Percentiles rank a stretch among this genome's conserved stretches.
phyloP scores from a whole-genome alignment of 2,797 vertebrate species.

The Eutrigla gurnardus region DNA sequence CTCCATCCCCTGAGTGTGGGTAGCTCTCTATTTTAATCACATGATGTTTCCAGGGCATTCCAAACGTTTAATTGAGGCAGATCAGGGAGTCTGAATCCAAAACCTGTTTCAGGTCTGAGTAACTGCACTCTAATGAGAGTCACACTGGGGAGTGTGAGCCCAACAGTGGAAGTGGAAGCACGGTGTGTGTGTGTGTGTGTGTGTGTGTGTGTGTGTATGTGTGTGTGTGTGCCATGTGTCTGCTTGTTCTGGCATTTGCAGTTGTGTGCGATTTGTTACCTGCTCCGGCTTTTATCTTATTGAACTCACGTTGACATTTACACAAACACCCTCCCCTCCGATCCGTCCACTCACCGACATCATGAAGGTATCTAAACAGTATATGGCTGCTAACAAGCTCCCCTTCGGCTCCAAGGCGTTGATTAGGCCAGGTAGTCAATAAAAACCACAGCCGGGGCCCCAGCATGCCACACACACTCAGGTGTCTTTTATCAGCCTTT shows the following conservation, averaged over 20 bases:
- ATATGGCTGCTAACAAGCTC: conserved; percentile 73
- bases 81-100: not conserved
- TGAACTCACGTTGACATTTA: conserved; percentile 49
- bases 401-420: conserved; percentile 54
- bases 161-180: not conserved
- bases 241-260: not conserved
- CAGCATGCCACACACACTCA: conserved; percentile 54
- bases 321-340: conserved; percentile 9
- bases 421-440: conserved; percentile 75
- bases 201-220: not conserved
- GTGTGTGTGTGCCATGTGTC: not conserved
- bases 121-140: not conserved
- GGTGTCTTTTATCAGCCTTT: conserved; percentile 77
- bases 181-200: not conserved
- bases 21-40: not conserved
- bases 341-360: conserved; percentile 39
- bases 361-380: conserved; percentile 59
- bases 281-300: conserved; percentile 25
- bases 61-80: not conserved
- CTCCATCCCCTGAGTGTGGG: not conserved
- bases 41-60: not conserved
- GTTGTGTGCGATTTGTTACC: not conserved
- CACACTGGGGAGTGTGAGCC: not conserved
- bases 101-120: not conserved
- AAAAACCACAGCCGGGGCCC: conserved; percentile 55